Base-by-base conservation (phyloP, 2,888 invertebrate species). In the Nomada flava region DNA sequence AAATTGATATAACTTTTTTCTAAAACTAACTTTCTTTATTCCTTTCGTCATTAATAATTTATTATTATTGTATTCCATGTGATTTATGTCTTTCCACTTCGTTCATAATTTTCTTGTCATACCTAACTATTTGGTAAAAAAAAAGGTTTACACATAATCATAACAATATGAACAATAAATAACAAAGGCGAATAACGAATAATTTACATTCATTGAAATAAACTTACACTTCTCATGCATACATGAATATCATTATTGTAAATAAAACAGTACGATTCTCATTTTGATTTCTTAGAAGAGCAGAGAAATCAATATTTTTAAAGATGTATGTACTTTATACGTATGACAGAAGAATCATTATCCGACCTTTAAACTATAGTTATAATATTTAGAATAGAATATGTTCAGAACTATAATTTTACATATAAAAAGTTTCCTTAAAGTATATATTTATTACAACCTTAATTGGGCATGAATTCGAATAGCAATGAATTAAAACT, bases 1-100 rank as follows among this genome's bases (percentile, higher is more conserved):
- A 53, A 62, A 52, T 62, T 36, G 55, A 55, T 59, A 50, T 13
- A 1, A 11, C 20, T 26, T 42, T 50, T 80, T 78, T 88, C 87
- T 88, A 88, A 88, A 88, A 88, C 88, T 88, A 88, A 87, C 74
- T 88, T 85, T 86, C 77, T 88, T 88, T 88, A 88, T 88, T 88
- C 72, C 73, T 80, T 74, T 76, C 79, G 68, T 81, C 82, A 69
- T 88, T 86, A 86, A 79, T 36, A 5, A 81, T 68, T 76, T 72
- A 70, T 86, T 81, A 77, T 86, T 88, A 83, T 85, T 85, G 88
- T 88, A 88, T 88, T 75, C 87, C 85, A 88, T 88, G 77, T 79
- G 67, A 86, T 80, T 83, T 69, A 65, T 75, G 71, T 82, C 78
- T 75, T 62, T 73, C 67, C 57, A 71, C 63, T 64, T 82, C 77